Conservation (phyloP, 2,113 vertebrate genomes). For the Tonatia bakeri region DNA sequence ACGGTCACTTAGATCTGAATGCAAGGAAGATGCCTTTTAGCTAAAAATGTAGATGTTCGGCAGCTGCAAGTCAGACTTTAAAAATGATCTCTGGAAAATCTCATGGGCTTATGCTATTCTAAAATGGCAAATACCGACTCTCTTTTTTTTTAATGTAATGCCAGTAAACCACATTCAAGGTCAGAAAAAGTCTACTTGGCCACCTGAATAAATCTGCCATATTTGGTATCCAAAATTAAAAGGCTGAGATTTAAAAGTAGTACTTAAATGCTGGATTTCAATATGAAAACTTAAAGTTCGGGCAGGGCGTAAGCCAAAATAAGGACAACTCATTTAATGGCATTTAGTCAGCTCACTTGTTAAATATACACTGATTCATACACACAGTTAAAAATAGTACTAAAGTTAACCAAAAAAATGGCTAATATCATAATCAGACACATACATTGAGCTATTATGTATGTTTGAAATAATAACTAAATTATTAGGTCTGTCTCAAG, state of each 20-base stretch:
- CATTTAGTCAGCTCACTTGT: slow-evolving; percentile 22
- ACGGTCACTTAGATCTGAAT: neutral
- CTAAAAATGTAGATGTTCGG: slow-evolving; percentile 44
- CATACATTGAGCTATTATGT: neutral
- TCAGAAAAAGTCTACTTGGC: slow-evolving; percentile 54
- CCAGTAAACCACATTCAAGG: slow-evolving; percentile 60
- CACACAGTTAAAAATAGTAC: neutral
- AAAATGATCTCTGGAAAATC: slow-evolving; percentile 38
- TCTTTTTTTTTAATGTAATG: neutral
- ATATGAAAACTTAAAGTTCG: slow-evolving; percentile 47
- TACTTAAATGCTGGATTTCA: slow-evolving; percentile 54
- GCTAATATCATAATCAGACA: neutral
- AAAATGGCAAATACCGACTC: neutral
- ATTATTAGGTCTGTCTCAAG: neutral
- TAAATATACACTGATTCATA: slow-evolving; percentile 36
- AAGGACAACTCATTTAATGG: slow-evolving; percentile 40
- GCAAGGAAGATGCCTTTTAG: slow-evolving; percentile 20
- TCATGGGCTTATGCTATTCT: neutral
- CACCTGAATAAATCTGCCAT: slow-evolving; percentile 39
- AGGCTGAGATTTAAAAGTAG: slow-evolving; percentile 58
- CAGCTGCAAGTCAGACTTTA: slow-evolving; percentile 38
- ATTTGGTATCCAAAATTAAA: slow-evolving; percentile 65
- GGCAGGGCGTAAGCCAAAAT: slow-evolving; percentile 43
- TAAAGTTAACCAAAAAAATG: neutral
- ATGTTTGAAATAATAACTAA: neutral